Percentiles rank a stretch among this genome's conserved stretches.
phyloP scores from a whole-genome alignment of 2,888 invertebrate genomes.

The Tetanocera ferruginea region DNA sequence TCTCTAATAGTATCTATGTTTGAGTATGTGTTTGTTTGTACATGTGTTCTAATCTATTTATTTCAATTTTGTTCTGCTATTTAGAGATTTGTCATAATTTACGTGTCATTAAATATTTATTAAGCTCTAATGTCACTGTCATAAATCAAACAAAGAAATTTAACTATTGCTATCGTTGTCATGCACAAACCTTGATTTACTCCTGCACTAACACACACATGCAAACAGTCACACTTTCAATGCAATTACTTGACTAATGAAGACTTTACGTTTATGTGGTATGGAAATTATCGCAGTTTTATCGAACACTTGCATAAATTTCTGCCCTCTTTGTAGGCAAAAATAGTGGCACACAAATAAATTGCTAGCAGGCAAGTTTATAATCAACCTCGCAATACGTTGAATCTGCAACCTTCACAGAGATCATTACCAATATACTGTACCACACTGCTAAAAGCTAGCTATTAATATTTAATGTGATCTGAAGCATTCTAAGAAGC shows the following conservation, averaged over 20 bases:
- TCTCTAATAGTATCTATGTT: neutral
- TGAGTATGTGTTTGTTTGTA: neutral
- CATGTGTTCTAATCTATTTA: neutral
- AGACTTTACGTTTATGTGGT: too few species aligned
- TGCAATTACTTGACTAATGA: too few species aligned
- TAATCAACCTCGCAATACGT: too few species aligned
- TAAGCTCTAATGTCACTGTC: constrained; percentile 22
- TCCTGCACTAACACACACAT: too few species aligned
- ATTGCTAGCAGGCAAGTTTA: neutral
- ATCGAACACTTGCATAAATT: too few species aligned
- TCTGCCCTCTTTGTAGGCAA: neutral
- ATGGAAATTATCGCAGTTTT: too few species aligned
- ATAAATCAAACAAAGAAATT: constrained; percentile 21
- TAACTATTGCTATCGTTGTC: neutral
- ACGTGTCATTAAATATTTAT: constrained; percentile 28
- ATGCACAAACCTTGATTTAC: neutral
- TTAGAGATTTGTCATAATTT: constrained; percentile 25
- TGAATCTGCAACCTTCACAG: too few species aligned
- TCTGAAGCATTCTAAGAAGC: too few species aligned
- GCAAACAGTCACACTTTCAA: too few species aligned
- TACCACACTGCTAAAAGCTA: too few species aligned
- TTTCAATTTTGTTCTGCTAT: neutral
- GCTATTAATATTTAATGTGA: too few species aligned
- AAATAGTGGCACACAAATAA: neutral
- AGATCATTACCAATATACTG: too few species aligned